Evolutionary conservation across 2,888 invertebrate genomes (phyloP), one percentile per base, ranked within the genome.

Genomic region (Tetramorium bicarinatum): DNA sequence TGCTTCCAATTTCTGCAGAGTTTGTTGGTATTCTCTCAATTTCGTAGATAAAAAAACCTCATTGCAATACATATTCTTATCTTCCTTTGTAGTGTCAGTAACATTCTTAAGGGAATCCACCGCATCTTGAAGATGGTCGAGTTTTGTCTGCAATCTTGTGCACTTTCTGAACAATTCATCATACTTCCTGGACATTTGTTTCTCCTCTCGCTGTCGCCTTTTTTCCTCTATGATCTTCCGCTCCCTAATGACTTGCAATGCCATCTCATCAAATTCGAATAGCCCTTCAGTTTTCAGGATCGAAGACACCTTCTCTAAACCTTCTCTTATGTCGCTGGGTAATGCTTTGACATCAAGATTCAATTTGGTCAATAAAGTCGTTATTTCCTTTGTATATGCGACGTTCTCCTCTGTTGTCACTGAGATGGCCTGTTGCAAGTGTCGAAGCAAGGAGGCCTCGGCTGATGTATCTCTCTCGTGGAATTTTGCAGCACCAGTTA

Each of bases 351-450:
- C 47, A 34, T 93, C 91, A 8, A 94, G 80, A 49, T 91, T 90
- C n/a, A 95, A 77, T 47, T 86, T 82, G 29, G 74, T 81, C 3
- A 94, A 82, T 8, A 94, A 87, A 25, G 86, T 82, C 2, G 67
- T 29, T 4, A 92, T 90, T 75, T 94, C 93, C 76, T 89, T 91
- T 9, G 84, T 86, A 25, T 91, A 88, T 15, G 88, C 87, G 21
- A 82, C 69, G 80, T 92, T 92, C 83, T 94, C 94, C 8, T 94
- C 91, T 9, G 82, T 90, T 6, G 92, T 92, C 79, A 93, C 93
- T 49, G 89, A 84, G 11, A 93, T 89, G 61, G 91, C 93, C 75
- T 90, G 80, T 11, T 86, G 72, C 3, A 94, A 77, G 11, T 85
- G 29, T 47, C 90, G 86, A 6, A 92, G 74, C 69, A 91, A 88